These are phyloP conservation scores for Tautogolabrus adspersus DNA, from an alignment of 2,113 vertebrate species.

Conservation along the genomic window DNA sequence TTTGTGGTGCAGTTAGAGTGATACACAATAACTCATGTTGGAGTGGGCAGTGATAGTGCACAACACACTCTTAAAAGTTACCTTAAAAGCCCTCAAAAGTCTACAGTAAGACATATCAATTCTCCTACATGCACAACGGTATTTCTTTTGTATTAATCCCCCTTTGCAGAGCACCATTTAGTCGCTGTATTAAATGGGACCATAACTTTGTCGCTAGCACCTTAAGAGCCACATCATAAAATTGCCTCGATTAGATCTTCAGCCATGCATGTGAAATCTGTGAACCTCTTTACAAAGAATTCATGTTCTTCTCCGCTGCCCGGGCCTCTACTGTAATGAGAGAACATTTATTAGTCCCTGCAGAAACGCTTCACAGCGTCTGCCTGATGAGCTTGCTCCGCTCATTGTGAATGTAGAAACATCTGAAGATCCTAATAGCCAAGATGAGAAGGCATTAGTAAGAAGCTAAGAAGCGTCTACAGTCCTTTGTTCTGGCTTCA, in stretches of 20 bases:
- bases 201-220: slow-evolving; percentile 14
- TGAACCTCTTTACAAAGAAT: slow-evolving; percentile 29
- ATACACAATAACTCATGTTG: slow-evolving; percentile 40
- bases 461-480: slow-evolving; percentile 7
- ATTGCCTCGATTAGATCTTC: slow-evolving; percentile 24
- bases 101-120: background rate
- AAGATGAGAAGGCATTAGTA: slow-evolving; percentile 15
- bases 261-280: slow-evolving; percentile 34
- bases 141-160: background rate
- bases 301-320: slow-evolving; percentile 11
- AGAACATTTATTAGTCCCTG: slow-evolving; percentile 12
- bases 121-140: slow-evolving; percentile 1
- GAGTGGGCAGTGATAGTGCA: background rate
- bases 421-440: slow-evolving; percentile 24
- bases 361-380: slow-evolving; percentile 6
- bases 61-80: slow-evolving; percentile 21
- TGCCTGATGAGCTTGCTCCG: background rate
- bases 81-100: slow-evolving; percentile 22
- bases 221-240: slow-evolving; percentile 16
- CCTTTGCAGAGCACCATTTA: slow-evolving; percentile 5
- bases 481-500: background rate
- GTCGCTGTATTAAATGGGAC: background rate
- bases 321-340: slow-evolving; percentile 23
- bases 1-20: slow-evolving; percentile 57
- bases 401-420: slow-evolving; percentile 7